Percentiles rank a stretch among this genome's conserved stretches.
Evolutionary conservation across 2,888 invertebrate species (phyloP).

Genomic region (Dynastes tityus): DNA sequence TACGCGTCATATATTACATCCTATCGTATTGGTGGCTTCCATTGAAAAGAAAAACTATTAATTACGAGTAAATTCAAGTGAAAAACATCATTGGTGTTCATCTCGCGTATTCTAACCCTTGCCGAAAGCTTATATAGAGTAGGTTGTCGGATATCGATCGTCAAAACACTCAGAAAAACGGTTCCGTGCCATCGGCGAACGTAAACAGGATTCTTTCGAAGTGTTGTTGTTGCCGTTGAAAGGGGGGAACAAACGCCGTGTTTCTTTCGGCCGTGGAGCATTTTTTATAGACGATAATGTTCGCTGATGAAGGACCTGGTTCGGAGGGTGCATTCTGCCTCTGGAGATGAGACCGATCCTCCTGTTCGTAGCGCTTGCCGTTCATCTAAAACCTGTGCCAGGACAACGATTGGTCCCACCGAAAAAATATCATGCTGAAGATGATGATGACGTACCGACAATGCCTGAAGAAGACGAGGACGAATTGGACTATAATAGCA

Average conservation of each 20-base stretch:
- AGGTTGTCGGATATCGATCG: no score
- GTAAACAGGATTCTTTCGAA: background rate
- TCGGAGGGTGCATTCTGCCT: slow-evolving; percentile 62
- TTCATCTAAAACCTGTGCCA: slow-evolving; percentile 66
- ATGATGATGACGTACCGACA: slow-evolving; percentile 65
- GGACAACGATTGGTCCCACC: slow-evolving; percentile 65
- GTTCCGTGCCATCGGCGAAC: no score
- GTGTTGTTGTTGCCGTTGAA: no score
- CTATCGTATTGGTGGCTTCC: no score
- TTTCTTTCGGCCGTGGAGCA: slow-evolving; percentile 55
- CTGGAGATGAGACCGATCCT: slow-evolving; percentile 68
- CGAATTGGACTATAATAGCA: slow-evolving; percentile 67
- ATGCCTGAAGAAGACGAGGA: slow-evolving; percentile 62
- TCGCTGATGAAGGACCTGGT: slow-evolving; percentile 62
- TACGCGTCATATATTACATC: no score
- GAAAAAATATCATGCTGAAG: slow-evolving; percentile 63
- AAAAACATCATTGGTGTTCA: no score
- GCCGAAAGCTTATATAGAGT: no score
- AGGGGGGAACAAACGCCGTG: no score
- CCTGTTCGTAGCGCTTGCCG: slow-evolving; percentile 65
- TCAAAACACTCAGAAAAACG: no score
- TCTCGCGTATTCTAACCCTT: no score
- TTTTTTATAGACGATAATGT: slow-evolving; percentile 58
- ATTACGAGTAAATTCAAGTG: no score
- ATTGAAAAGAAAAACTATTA: no score